These are phyloP conservation scores for Hydrochoerus hydrochaeris DNA, from an alignment of 2,113 vertebrate genomes.

Conservation along the genomic window DNA sequence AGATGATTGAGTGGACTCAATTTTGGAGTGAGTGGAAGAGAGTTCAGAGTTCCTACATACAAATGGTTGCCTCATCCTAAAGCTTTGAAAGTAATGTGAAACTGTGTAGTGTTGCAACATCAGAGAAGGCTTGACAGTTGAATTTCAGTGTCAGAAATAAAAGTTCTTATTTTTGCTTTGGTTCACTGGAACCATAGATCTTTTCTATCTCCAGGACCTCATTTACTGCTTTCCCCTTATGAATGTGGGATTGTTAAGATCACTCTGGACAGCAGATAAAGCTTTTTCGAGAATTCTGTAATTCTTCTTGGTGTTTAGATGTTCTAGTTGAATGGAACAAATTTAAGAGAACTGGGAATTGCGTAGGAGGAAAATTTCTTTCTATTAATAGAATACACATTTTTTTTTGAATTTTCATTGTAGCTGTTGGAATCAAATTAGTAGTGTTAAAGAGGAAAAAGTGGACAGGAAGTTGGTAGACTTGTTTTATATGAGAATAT, in stretches of 20 bases:
- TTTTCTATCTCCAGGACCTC: conserved; percentile 44
- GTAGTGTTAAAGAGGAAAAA: neutral
- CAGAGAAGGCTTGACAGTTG: neutral
- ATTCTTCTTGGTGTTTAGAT: conserved; percentile 49
- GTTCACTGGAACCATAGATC: neutral
- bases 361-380: conserved; percentile 40
- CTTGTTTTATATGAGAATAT: conserved; percentile 40
- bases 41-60: neutral
- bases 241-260: conserved; percentile 42
- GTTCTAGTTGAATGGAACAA: conserved; percentile 41
- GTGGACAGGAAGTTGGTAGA: neutral
- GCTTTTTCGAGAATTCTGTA: conserved; percentile 38
- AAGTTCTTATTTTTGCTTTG: conserved; percentile 16
- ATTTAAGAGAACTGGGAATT: conserved; percentile 61
- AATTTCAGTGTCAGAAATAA: conserved; percentile 2
- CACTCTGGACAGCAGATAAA: conserved; percentile 18
- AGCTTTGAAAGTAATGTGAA: neutral
- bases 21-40: neutral
- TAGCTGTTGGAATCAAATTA: neutral
- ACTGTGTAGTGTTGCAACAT: neutral
- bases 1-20: conserved; percentile 1
- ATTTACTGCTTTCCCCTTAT: conserved; percentile 49
- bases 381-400: neutral
- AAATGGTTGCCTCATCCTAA: conserved; percentile 11
- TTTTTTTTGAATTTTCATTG: conserved; percentile 53